Conservation (phyloP, 2,113 vertebrate genomes). For the Eudyptes chrysolophus region DNA sequence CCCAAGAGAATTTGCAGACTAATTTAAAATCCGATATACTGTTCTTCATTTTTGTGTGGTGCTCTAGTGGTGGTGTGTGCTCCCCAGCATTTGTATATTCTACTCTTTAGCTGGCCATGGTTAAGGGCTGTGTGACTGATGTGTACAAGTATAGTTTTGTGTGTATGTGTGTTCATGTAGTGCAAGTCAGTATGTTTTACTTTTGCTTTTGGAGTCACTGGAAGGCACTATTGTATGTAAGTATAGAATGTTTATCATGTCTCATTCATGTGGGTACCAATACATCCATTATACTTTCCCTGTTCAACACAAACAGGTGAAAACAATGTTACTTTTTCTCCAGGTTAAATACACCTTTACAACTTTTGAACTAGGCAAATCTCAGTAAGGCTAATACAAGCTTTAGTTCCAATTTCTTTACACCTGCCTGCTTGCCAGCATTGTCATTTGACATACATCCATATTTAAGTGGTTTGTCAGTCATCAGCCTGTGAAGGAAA, state of each 20-base stretch:
- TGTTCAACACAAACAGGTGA: neutral
- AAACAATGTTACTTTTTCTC: neutral
- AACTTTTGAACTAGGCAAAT: neutral
- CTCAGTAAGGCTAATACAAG: neutral
- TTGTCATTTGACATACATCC: neutral
- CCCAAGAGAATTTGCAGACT: neutral
- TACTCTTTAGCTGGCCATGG: neutral
- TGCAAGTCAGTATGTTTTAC: rapidly evolving
- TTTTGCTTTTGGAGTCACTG: neutral
- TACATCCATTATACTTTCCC: neutral
- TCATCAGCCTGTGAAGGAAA: neutral
- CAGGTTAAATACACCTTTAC: neutral
- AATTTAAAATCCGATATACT: neutral
- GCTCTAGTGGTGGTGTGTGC: neutral
- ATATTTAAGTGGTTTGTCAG: neutral
- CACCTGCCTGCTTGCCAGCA: neutral
- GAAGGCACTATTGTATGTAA: neutral
- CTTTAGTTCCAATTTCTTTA: neutral
- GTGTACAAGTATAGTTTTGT: neutral
- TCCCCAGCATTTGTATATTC: neutral
- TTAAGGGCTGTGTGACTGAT: neutral
- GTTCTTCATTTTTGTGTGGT: neutral
- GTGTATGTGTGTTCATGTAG: rapidly evolving
- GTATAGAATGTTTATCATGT: neutral
- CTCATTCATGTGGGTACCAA: rapidly evolving